These are phyloP conservation scores for Scartelaos histophorus DNA, from an alignment of 2,113 vertebrate species.

Conservation along the genomic window DNA sequence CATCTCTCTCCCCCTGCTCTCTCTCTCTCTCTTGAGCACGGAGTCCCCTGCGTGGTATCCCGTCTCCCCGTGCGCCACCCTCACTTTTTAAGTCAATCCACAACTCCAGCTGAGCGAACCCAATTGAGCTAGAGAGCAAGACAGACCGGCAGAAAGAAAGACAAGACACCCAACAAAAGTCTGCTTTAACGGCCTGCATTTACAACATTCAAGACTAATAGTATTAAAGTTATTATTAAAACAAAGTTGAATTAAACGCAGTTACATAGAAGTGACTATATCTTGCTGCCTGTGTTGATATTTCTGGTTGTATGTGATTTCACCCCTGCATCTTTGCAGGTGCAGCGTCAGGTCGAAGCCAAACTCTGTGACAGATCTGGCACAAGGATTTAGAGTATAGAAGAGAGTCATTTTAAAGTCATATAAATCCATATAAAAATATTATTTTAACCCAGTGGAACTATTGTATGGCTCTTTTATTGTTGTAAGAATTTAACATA, in stretches of 20 bases:
- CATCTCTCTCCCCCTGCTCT: conserved; percentile 61
- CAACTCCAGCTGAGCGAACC: conserved; percentile 64
- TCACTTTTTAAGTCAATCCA: conserved; percentile 72
- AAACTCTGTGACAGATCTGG: conserved; percentile 60
- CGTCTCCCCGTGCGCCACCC: conserved; percentile 73
- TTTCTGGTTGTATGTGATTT: conserved; percentile 25
- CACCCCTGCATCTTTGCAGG: conserved; percentile 28
- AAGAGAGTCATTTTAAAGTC: neutral
- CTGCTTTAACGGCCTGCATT: neutral
- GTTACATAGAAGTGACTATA: neutral
- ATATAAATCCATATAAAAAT: neutral
- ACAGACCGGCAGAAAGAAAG: conserved; percentile 25
- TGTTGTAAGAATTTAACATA: neutral
- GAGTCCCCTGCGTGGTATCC: conserved; percentile 63
- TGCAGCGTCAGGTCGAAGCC: conserved; percentile 37
- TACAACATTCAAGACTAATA: neutral
- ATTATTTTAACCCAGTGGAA: neutral
- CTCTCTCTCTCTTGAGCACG: conserved; percentile 47
- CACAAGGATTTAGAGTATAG: conserved; percentile 31
- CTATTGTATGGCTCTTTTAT: neutral
- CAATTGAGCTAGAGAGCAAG: conserved; percentile 35
- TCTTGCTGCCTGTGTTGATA: conserved; percentile 9
- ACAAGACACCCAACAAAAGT: neutral
- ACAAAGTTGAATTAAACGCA: neutral
- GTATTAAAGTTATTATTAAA: neutral